These are phyloP conservation scores for Mobula birostris DNA, from an alignment of 2,113 vertebrate species.

Conservation along the genomic window DNA sequence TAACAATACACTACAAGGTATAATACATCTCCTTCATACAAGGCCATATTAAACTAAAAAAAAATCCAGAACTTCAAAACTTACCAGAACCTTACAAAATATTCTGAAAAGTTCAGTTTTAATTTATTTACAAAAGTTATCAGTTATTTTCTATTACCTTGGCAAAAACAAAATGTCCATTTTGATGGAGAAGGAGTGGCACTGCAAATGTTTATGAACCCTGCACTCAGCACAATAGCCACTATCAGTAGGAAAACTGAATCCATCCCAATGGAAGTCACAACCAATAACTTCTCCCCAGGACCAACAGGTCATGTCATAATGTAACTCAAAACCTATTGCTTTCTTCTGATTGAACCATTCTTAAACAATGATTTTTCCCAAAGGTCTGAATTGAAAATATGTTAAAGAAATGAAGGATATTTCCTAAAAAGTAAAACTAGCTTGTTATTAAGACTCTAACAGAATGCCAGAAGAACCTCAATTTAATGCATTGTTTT, in stretches of 20 bases:
- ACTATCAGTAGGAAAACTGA: background rate
- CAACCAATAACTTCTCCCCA: background rate
- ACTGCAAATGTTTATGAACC: slow-evolving; percentile 5
- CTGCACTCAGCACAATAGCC: background rate
- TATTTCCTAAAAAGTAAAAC: background rate
- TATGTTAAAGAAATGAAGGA: slow-evolving; percentile 7
- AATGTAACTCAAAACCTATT: background rate
- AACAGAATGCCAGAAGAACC: background rate
- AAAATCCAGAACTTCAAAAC: slow-evolving; percentile 40
- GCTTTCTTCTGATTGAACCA: background rate
- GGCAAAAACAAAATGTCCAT: background rate
- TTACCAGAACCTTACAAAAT: slow-evolving; percentile 53
- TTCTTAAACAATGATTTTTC: background rate
- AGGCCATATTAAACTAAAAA: slow-evolving; percentile 44
- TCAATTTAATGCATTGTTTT: background rate
- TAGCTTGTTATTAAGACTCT: background rate
- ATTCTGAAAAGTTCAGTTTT: slow-evolving; percentile 50
- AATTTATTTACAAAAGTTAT: slow-evolving; percentile 47
- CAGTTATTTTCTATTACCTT: slow-evolving; percentile 27
- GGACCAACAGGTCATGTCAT: background rate
- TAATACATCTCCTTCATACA: slow-evolving; percentile 68
- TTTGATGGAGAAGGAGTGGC: background rate
- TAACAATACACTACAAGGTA: slow-evolving; percentile 58
- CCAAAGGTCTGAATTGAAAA: background rate
- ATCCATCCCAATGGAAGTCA: background rate